Conservation (phyloP, 2,113 vertebrate species). For the Mugil cephalus region DNA sequence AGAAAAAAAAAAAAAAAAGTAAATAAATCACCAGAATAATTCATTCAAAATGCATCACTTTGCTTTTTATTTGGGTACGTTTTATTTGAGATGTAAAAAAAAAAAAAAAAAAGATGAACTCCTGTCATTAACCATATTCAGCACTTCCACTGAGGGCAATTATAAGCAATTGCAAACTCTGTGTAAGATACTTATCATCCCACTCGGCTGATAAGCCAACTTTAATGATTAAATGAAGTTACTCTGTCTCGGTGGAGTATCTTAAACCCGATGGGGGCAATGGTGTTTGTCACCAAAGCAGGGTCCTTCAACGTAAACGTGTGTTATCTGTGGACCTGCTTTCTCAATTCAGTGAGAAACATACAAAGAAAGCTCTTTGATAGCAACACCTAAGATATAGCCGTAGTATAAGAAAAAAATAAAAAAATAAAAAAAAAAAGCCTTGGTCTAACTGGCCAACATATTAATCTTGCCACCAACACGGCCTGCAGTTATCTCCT, state of each 20-base stretch:
- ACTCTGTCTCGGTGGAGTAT: slow-evolving; percentile 35
- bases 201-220: slow-evolving; percentile 64
- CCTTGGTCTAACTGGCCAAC: slow-evolving; percentile 54
- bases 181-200: slow-evolving; percentile 54
- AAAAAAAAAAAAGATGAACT: slow-evolving; percentile 74
- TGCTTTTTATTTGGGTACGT: slow-evolving; percentile 85
- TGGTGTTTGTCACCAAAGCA: slow-evolving; percentile 46
- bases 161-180: slow-evolving; percentile 67
- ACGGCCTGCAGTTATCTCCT: slow-evolving; percentile 73
- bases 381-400: slow-evolving; percentile 73
- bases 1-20: slow-evolving; percentile 33
- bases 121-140: slow-evolving; percentile 10
- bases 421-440: slow-evolving; percentile 30
- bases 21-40: slow-evolving; percentile 43
- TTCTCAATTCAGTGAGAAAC: slow-evolving; percentile 37
- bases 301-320: slow-evolving; percentile 55
- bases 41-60: slow-evolving; percentile 81
- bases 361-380: slow-evolving; percentile 60
- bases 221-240: slow-evolving; percentile 74
- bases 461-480: slow-evolving; percentile 77
- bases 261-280: slow-evolving; percentile 56
- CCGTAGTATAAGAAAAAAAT: slow-evolving; percentile 13
- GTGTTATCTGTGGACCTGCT: slow-evolving; percentile 31
- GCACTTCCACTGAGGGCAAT: slow-evolving; percentile 80
- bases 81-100: no score